These are phyloP conservation scores for Mamestra configurata DNA, from an alignment of 1,140 invertebrate species.

Conservation along the genomic window DNA sequence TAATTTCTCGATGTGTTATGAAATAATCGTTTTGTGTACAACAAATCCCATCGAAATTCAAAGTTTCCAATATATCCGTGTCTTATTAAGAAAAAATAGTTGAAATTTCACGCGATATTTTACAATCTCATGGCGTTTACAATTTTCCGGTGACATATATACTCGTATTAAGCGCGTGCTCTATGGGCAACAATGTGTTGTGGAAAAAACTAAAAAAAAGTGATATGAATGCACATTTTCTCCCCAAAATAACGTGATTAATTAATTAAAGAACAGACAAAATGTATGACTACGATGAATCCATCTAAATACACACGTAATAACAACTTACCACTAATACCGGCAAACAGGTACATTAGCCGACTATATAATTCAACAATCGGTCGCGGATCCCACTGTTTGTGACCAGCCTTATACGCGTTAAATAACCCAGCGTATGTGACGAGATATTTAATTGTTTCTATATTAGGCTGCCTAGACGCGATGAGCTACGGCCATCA, in stretches of 20 bases:
- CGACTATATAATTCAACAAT: conserved; percentile 27
- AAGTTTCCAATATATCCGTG: no score
- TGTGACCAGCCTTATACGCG: conserved; percentile 3
- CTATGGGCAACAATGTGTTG: no score
- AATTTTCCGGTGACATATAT: no score
- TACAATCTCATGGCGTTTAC: no score
- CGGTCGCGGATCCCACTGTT: background rate
- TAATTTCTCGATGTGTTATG: no score
- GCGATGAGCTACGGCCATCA: conserved; percentile 39
- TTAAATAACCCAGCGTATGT: conserved; percentile 29
- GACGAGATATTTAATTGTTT: conserved; percentile 43
- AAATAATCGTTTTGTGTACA: no score
- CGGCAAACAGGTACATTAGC: background rate
- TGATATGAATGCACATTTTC: no score
- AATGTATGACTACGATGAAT: background rate
- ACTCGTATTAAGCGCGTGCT: no score
- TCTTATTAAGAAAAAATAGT: no score
- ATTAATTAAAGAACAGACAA: background rate
- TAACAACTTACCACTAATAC: conserved; percentile 12
- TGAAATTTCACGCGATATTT: no score
- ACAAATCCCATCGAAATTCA: no score
- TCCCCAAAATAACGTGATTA: background rate
- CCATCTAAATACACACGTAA: background rate
- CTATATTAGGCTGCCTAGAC: conserved; percentile 52
- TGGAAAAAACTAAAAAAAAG: no score